These are phyloP conservation scores for Ceyx margarethae DNA, from an alignment of 2,113 vertebrate genomes.

Conservation along the genomic window DNA sequence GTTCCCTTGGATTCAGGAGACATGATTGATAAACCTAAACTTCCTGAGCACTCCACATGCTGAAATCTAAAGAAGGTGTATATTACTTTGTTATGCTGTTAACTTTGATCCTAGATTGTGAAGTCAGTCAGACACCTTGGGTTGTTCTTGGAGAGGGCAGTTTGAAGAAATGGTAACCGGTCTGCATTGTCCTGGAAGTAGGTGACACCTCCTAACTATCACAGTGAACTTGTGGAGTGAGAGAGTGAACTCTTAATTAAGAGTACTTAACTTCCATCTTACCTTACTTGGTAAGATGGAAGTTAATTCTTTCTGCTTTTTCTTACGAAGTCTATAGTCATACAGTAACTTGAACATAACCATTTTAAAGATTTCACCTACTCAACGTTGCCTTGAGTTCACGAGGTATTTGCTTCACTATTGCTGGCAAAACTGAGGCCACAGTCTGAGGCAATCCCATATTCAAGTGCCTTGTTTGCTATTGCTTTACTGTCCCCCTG, in stretches of 20 bases:
- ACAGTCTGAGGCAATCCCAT: not conserved
- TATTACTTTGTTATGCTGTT: not conserved
- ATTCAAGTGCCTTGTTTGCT: not conserved
- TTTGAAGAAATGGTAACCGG: not conserved
- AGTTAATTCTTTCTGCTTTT: not conserved
- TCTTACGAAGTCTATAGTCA: not conserved
- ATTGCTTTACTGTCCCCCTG: not conserved
- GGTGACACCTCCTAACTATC: not conserved
- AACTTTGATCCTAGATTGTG: not conserved
- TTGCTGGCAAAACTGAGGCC: not conserved
- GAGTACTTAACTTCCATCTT: no score
- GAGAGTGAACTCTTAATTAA: not conserved
- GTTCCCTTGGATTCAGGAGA: not conserved
- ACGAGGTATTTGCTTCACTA: not conserved
- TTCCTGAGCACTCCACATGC: not conserved
- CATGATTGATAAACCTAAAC: not conserved
- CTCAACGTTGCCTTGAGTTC: not conserved
- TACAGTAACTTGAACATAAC: not conserved
- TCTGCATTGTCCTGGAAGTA: not conserved
- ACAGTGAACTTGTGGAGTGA: not conserved
- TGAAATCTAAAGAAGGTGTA: not conserved
- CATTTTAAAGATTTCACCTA: not conserved
- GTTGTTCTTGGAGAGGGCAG: not conserved
- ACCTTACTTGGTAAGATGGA: not conserved
- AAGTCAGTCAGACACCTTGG: not conserved